These are phyloP conservation scores for Cerastoderma edule DNA, from an alignment of 2,888 invertebrate species.

Conservation along the genomic window DNA sequence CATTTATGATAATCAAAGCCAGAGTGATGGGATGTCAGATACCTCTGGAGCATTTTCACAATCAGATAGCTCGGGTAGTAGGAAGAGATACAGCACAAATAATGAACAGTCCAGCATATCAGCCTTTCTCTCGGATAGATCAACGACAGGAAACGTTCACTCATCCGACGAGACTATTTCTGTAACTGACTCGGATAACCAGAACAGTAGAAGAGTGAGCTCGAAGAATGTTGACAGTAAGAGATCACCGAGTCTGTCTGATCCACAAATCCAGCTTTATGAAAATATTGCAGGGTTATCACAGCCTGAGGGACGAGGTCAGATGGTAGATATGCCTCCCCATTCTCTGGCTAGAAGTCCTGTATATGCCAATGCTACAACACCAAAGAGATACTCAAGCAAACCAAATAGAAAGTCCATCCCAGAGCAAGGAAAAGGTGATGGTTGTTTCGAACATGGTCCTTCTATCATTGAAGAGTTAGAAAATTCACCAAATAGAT, in stretches of 20 bases:
- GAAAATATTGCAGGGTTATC: slow-evolving; percentile 42
- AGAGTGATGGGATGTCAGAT: slow-evolving; percentile 25
- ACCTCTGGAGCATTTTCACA: slow-evolving; percentile 1
- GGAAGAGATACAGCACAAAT: slow-evolving; percentile 23
- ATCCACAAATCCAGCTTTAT: slow-evolving; percentile 25
- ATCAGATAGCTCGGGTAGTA: slow-evolving; percentile 26
- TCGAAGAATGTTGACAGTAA: neutral
- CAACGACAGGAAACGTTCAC: slow-evolving; percentile 30
- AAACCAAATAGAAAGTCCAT: neutral
- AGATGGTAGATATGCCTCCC: no score
- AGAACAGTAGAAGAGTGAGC: slow-evolving; percentile 37
- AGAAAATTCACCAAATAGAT: slow-evolving; percentile 55
- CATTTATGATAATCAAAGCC: slow-evolving; percentile 15
- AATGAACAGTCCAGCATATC: slow-evolving; percentile 55
- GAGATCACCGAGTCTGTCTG: neutral
- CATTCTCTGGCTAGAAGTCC: no score
- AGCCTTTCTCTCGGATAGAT: slow-evolving; percentile 50
- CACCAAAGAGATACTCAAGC: no score
- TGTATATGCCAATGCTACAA: no score
- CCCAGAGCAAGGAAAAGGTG: neutral
- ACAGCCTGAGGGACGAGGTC: no score
- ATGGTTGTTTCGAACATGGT: neutral
- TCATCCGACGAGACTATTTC: slow-evolving; percentile 51
- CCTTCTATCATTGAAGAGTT: slow-evolving; percentile 47
- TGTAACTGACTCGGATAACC: slow-evolving; percentile 28